Percentiles rank a stretch among this genome's conserved stretches.
These are phyloP conservation scores for Microctonus brassicae DNA, from an alignment of 2,888 invertebrate genomes.

Conservation along the genomic window DNA sequence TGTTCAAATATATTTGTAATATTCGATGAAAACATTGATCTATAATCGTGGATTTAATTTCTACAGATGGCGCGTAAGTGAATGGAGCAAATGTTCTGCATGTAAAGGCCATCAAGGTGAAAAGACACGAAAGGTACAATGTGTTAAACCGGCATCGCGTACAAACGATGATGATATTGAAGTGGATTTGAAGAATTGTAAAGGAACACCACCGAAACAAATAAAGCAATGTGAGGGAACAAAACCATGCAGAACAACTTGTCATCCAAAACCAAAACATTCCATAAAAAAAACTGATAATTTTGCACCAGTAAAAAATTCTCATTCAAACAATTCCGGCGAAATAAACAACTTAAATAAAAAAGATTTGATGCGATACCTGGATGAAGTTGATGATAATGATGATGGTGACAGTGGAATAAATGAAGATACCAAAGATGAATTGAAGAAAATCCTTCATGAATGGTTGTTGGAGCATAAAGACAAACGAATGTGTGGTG, in stretches of 20 bases:
- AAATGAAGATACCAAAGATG: conserved; percentile 38
- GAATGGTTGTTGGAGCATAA: conserved; percentile 47
- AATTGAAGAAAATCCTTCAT: conserved; percentile 49
- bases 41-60: neutral
- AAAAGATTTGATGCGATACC: conserved; percentile 48
- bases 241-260: conserved; percentile 53
- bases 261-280: conserved; percentile 43
- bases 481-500: conserved; percentile 39
- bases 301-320: too few relatives aligned
- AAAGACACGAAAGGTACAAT: conserved; percentile 70
- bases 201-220: conserved; percentile 55
- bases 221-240: conserved; percentile 52
- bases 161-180: conserved; percentile 69
- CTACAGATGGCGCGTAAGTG: conserved; percentile 75
- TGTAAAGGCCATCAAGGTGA: conserved; percentile 71
- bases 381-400: conserved; percentile 34
- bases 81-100: conserved; percentile 76
- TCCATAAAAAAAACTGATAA: conserved; percentile 32
- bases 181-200: conserved; percentile 54
- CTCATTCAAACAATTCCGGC: conserved; percentile 18
- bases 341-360: conserved; percentile 55
- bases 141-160: conserved; percentile 69
- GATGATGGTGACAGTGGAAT: neutral
- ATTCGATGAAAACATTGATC: conserved; percentile 14
- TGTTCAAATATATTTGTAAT: neutral